Evolutionary conservation across 1,140 invertebrate species (phyloP), one percentile per base, ranked within the genome.

Genomic region (Nylanderia fulva): DNA sequence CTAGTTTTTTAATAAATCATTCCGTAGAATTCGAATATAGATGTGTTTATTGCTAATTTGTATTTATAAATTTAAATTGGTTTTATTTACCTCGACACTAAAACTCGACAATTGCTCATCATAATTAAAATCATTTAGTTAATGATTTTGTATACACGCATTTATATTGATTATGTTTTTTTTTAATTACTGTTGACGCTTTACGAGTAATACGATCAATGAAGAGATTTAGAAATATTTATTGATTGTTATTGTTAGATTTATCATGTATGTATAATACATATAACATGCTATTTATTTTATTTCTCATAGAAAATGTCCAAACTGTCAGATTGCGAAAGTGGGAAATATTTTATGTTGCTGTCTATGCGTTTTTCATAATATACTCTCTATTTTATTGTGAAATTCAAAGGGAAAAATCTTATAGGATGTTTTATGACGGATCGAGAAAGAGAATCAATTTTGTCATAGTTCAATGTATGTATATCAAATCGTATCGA

Each of bases 371-470:
- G n/a, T 8, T 4, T 64, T 76, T 61, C n/a, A 54, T 54, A 54
- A 39, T 18, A 7, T 77, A 1, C 33, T n/a, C n/a, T n/a, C n/a
- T 42, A 56, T 58, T 80, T 80, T 42, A 80, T 0, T 42, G 11
- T 42, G n/a, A n/a, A n/a, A n/a, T n/a, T n/a, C 52, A 58, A 24
- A 18, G 58, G 33, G 7, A 27, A 56, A 69, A 61, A 71, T 86
- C 72, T 66, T 56, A 24, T 48, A 33, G 27, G 9, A 42, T 24
- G 9, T 15, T 27, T 36, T 61, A 39, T 15, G 83, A 72, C 29
- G 15, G 6, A 18, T 68, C 42, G 61, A 21, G 39, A 13, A 66
- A 58, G 69, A 63, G 1, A 69, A 63, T 87, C 75, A 86, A 85
- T 58, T 42, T 71, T 15, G 29, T 52, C 29, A 4, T 52, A 45